Evolutionary conservation across 2,888 invertebrate species (phyloP).

Genomic region (Thereva nobilitata): DNA sequence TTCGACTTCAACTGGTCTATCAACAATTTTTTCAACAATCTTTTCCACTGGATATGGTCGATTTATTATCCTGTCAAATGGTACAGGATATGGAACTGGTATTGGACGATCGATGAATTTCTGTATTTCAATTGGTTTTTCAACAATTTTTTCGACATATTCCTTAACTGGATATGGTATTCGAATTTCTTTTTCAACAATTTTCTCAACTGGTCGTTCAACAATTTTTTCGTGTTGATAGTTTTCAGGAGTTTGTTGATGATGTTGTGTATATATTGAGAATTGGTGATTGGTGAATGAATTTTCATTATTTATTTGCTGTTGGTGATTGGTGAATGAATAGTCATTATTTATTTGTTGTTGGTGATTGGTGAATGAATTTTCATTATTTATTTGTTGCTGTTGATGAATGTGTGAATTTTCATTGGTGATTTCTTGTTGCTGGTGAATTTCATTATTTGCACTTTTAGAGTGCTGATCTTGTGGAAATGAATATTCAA

Average conservation of each 20-base stretch:
- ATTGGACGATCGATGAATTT: conserved; percentile 60
- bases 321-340: too few relatives aligned
- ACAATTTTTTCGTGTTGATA: conserved; percentile 60
- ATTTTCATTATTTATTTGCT: too few relatives aligned
- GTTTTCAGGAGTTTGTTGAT: conserved; percentile 61
- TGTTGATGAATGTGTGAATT: too few relatives aligned
- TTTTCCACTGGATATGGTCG: conserved; percentile 60
- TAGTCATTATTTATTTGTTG: too few relatives aligned
- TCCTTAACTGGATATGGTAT: conserved; percentile 59
- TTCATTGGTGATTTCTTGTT: too few relatives aligned
- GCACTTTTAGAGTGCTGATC: too few relatives aligned
- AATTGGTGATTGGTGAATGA: not conserved
- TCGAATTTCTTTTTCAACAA: conserved; percentile 65
- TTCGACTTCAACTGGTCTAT: conserved; percentile 57
- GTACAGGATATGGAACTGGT: conserved; percentile 63
- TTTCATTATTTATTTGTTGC: too few relatives aligned
- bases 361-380: too few relatives aligned
- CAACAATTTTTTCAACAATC: conserved; percentile 53
- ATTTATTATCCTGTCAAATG: conserved; percentile 63
- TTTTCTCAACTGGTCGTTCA: conserved; percentile 51
- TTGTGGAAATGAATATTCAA: too few relatives aligned
- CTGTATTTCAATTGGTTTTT: conserved; percentile 57
- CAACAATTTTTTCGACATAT: conserved; percentile 55
- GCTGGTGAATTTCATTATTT: too few relatives aligned
- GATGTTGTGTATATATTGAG: conserved; percentile 49